A percentile compares a stretch with the other conserved stretches of the same genome.
Conservation (phyloP, 2,888 invertebrate genomes). For the Spodoptera picta region DNA sequence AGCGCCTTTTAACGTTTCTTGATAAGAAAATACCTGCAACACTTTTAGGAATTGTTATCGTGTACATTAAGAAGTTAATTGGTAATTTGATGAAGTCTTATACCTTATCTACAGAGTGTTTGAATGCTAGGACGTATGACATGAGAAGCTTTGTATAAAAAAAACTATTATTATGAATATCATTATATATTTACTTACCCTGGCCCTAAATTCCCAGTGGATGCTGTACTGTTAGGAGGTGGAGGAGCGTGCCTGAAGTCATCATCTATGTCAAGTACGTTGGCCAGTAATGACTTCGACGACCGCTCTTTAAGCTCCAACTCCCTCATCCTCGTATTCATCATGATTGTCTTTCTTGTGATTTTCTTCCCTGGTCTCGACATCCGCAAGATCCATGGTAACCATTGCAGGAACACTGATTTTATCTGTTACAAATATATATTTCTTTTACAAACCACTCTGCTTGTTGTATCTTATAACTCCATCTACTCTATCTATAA, state of each 20-base stretch:
- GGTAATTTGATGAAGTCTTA: too few relatives aligned
- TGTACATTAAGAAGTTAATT: too few relatives aligned
- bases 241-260: slow-evolving; percentile 95
- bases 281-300: slow-evolving; percentile 97
- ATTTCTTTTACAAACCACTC: background rate
- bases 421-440: slow-evolving; percentile 91
- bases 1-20: too few relatives aligned
- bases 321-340: slow-evolving; percentile 97
- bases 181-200: slow-evolving; percentile 81
- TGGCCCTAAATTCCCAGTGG: slow-evolving; percentile 90
- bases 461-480: too few relatives aligned
- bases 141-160: too few relatives aligned
- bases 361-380: slow-evolving; percentile 98
- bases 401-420: slow-evolving; percentile 98
- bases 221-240: slow-evolving; percentile 89
- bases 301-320: slow-evolving; percentile 97
- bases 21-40: too few relatives aligned
- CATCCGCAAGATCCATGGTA: slow-evolving; percentile 99
- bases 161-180: too few relatives aligned
- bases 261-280: slow-evolving; percentile 98
- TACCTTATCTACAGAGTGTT: too few relatives aligned
- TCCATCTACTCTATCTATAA: too few relatives aligned
- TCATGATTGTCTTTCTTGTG: slow-evolving; percentile 95
- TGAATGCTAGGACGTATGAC: too few relatives aligned
- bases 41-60: too few relatives aligned